Base-by-base conservation (phyloP, 2,113 vertebrate genomes). In the Oreocharis arfaki region DNA sequence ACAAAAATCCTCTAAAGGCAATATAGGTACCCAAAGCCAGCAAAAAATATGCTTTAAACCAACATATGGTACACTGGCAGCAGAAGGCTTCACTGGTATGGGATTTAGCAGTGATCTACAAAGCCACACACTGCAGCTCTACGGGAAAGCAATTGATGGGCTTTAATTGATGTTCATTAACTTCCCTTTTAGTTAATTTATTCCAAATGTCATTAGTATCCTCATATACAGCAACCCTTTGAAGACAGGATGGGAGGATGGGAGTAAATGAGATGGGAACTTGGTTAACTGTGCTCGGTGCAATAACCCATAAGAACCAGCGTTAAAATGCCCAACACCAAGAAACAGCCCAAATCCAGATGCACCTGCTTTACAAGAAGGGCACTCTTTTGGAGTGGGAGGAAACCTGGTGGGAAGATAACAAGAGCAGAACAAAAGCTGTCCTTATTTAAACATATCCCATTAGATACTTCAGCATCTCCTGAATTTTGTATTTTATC, bases 131-230 rank as follows among this genome's bases (percentile, higher is more conserved):
- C 35, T 35, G 33, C 90, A 93, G 46, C 46, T 84, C 47, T 61
- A 56, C 13, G 47, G 37, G 35, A 89, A 92, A 81, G 47, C 39
- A 92, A 84, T 8, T 68, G 37, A 90, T 83, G 63, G 53, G 70
- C 46, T 88, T 83, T 94, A 92, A 95, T 30, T 92, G 83, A 77
- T 68, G 44, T 71, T 90, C 76, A 87, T 87, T 95, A 94, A 47
- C 56, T 87, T 87, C 65, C 35, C 70, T 75, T 93, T 78, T 53
- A 87, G 89, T 49, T 67, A 94, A 92, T 84, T 56, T 32, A 75
- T 50, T 93, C 50, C 22, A 71, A 89, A 84, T 95, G 71, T 94
- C 65, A 90, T 71, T 89, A 75, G 84, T 71, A 92, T 60, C 37
- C 65, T 82, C 44, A 47, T 24, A 78, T 0, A 84, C 33, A 90